Evolutionary conservation across 1,140 invertebrate species (phyloP).

Genomic region (Ctenoplectra terminalis): DNA sequence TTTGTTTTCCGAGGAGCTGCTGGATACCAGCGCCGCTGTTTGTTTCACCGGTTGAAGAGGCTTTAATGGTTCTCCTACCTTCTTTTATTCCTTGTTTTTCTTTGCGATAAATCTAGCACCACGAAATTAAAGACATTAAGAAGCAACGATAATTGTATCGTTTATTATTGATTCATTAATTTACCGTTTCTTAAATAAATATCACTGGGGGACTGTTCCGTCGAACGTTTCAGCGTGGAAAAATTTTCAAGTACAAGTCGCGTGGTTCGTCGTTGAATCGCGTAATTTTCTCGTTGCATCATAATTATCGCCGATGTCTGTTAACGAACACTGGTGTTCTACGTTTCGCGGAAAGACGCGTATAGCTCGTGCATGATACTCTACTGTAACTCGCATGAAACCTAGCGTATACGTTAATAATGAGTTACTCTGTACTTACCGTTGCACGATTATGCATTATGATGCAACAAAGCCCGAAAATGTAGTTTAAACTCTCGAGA

Average conservation of each 20-base stretch:
- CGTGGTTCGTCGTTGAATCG: neutral
- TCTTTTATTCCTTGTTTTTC: neutral
- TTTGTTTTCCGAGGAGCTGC: conserved; percentile 42
- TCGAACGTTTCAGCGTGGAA: no score
- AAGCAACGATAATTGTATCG: no score
- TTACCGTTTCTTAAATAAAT: no score
- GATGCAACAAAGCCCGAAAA: no score
- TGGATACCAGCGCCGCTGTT: neutral
- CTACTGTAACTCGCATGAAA: neutral
- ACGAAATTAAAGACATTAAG: neutral
- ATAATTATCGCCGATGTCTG: neutral
- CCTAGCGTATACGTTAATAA: neutral
- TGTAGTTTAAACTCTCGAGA: no score
- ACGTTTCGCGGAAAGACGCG: conserved; percentile 8
- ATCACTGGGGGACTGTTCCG: no score
- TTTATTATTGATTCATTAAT: no score
- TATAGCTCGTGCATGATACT: neutral
- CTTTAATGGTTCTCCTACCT: neutral
- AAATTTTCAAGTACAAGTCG: neutral
- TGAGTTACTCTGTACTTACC: no score
- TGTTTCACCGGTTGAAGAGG: neutral
- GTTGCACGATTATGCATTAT: no score
- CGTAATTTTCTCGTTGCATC: neutral
- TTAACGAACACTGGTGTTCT: neutral
- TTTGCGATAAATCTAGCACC: neutral